Base-by-base conservation (phyloP, 2,113 vertebrate species). In the Campylorhamphus procurvoides region DNA sequence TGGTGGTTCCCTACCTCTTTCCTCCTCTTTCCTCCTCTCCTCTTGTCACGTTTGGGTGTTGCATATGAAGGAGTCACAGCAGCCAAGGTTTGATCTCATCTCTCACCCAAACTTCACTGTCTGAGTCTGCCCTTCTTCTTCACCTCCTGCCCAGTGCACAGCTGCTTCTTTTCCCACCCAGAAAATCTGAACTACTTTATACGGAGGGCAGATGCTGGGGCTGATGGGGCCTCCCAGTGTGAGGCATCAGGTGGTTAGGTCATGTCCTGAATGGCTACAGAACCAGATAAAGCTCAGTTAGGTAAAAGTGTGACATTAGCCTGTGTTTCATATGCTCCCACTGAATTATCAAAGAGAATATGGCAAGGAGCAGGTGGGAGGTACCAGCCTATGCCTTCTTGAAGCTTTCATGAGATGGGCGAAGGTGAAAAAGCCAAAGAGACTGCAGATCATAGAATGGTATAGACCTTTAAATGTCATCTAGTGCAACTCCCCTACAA, bases 131-230 rank as follows among this genome's bases (percentile, higher is more conserved):
- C 7, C 7, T 6, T 29, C 24, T 35, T 74, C 27, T 24, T 75
- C 17, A 37, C 18, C 50, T 55, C 19, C 16, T 75, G 72, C 12
- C 12, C 0, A 1, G 8, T 4, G 3, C 1, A 0, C 0, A 11
- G 28, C 28, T 0, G 2, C 14, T 42, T 16, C 13, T 27, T 81
- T 53, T 13, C n/a, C 5, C 2, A 12, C 23, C 14, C 64, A 35
- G n/a, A 2, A 66, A 46, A 73, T 67, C 39, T 40, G 28, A 69
- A 47, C 10, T 9, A 17, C 40, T 66, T 71, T 6, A 49, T 15
- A 20, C 19, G 77, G n/a, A 67, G 39, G 9, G 18, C 7, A 71
- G 20, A 33, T 3, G 2, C 10, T 46, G 14, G 29, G 29, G 6
- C 37, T 58, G n/a, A 84, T 25, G 8, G 2, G 1, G 2, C 69